These are phyloP conservation scores for Pantherophis guttatus DNA, from an alignment of 2,113 vertebrate genomes.

Conservation along the genomic window DNA sequence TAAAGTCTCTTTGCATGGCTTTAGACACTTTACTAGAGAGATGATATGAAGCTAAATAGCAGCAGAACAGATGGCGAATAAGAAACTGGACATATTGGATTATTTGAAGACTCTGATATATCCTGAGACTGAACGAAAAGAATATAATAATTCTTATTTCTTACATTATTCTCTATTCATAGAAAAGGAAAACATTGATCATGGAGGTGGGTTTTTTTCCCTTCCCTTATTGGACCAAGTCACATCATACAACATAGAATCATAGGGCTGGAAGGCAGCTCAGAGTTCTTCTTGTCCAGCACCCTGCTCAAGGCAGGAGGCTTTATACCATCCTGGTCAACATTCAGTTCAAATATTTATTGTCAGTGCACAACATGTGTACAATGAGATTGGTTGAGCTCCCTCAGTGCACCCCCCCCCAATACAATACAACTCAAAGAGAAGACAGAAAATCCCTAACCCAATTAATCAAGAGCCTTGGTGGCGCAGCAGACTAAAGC, in stretches of 20 bases:
- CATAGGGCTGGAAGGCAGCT: neutral
- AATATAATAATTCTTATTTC: neutral
- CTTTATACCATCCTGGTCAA: too few relatives aligned
- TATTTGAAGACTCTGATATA: neutral
- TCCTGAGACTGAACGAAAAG: neutral
- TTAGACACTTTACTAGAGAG: neutral
- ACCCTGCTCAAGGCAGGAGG: neutral
- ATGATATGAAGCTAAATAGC: neutral
- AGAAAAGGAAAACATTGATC: neutral
- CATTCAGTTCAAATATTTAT: too few relatives aligned
- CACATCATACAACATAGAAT: neutral
- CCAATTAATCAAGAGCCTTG: too few relatives aligned
- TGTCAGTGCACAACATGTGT: too few relatives aligned
- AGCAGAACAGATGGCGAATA: neutral
- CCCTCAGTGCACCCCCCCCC: too few relatives aligned
- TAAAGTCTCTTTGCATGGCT: neutral
- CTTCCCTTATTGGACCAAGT: neutral
- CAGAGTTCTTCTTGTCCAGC: neutral
- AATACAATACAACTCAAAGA: too few relatives aligned
- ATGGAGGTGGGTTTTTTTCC: too few relatives aligned
- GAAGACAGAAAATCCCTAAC: too few relatives aligned
- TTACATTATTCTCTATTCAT: neutral
- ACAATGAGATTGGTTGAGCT: too few relatives aligned
- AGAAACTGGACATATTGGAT: neutral
- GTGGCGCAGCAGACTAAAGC: too few relatives aligned